These are phyloP conservation scores for Balanococcus diminutus DNA, from an alignment of 2,888 invertebrate species.

Conservation along the genomic window DNA sequence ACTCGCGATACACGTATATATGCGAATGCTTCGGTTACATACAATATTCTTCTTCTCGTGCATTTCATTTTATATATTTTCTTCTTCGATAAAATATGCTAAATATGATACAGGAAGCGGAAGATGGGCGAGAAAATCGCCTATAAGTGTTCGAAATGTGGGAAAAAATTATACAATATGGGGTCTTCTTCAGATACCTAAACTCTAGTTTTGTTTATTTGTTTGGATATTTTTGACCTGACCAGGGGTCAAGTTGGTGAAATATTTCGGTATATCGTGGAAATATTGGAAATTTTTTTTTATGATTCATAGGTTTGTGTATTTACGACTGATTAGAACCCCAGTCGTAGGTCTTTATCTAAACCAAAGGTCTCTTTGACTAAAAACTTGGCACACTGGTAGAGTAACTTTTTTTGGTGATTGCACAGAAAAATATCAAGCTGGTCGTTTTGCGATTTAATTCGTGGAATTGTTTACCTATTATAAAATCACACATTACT, in stretches of 20 bases:
- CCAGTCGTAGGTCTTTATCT: not conserved
- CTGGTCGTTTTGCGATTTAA: too few species aligned
- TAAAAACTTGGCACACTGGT: not conserved
- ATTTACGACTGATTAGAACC: not conserved
- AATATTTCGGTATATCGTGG: too few species aligned
- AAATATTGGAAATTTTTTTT: not conserved
- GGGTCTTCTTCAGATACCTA: too few species aligned
- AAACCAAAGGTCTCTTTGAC: too few species aligned
- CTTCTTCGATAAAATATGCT: conserved; percentile 4
- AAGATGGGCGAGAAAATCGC: not conserved
- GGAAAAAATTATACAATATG: not conserved
- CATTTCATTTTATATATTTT: not conserved
- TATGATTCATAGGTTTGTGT: not conserved
- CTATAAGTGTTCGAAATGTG: not conserved
- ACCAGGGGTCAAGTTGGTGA: too few species aligned
- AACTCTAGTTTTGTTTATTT: too few species aligned
- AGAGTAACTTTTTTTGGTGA: too few species aligned
- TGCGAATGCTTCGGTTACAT: not conserved
- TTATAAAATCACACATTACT: too few species aligned
- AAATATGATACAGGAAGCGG: conserved; percentile 31
- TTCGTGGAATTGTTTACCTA: too few species aligned
- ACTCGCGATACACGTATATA: not conserved
- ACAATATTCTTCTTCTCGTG: not conserved
- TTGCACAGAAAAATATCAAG: too few species aligned
- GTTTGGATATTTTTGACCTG: too few species aligned